phyloP scores from a whole-genome alignment of 2,797 vertebrate genomes.

The Cygnus olor region DNA sequence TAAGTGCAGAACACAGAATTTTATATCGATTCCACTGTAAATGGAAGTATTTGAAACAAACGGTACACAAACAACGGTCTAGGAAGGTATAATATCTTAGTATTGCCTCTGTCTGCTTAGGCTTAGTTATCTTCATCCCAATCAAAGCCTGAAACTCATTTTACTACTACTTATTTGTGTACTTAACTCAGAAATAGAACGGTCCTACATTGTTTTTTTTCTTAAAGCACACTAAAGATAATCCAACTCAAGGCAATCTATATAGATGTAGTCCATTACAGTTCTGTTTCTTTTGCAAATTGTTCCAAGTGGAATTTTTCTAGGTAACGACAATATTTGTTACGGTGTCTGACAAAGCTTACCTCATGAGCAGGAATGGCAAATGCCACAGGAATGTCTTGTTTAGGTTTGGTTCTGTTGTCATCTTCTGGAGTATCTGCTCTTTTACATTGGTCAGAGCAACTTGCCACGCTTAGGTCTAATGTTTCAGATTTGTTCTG shows the following conservation, averaged over 20 bases:
- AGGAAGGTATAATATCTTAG: background rate
- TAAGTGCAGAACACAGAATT: background rate
- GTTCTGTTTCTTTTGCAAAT: background rate
- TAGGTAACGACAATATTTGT: background rate
- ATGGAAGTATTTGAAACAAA: background rate
- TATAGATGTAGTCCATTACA: accelerated
- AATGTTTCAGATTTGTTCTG: conserved; percentile 42
- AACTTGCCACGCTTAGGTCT: conserved; percentile 76
- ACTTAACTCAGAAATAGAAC: background rate
- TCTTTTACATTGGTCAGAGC: conserved; percentile 78
- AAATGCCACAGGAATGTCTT: conserved; percentile 64
- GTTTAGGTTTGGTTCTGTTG: conserved; percentile 60
- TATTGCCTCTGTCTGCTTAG: background rate
- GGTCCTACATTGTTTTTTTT: background rate
- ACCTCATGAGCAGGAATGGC: conserved; percentile 56
- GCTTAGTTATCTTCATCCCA: background rate
- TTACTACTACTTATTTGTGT: background rate
- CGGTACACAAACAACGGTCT: background rate
- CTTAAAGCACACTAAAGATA: background rate
- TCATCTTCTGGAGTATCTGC: conserved; percentile 20
- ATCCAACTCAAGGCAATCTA: background rate
- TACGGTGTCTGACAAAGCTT: background rate
- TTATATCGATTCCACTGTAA: background rate
- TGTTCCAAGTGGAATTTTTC: background rate
- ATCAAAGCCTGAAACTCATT: background rate